These are phyloP conservation scores for Tridacna crocea DNA, from an alignment of 2,888 invertebrate species.

Conservation along the genomic window DNA sequence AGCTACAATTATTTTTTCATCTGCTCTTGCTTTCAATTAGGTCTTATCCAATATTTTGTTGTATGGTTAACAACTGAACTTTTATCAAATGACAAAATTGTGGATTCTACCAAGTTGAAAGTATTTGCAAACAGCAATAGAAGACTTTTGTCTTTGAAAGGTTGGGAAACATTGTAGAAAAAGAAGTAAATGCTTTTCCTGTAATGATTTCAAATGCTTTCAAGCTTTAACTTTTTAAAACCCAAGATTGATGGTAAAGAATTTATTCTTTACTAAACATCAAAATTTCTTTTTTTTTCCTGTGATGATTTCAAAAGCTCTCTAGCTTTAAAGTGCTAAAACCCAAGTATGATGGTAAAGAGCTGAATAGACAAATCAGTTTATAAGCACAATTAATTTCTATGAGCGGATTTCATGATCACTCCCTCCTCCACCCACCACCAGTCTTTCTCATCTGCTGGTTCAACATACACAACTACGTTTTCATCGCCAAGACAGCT, in stretches of 20 bases:
- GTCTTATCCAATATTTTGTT: too few relatives aligned
- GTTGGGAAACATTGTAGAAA: not conserved
- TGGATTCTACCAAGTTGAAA: not conserved
- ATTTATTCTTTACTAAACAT: too few relatives aligned
- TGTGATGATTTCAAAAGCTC: too few relatives aligned
- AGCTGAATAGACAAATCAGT: too few relatives aligned
- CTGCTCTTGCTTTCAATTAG: not conserved
- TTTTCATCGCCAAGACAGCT: conserved; percentile 22
- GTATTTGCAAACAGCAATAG: not conserved
- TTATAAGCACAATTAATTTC: too few relatives aligned
- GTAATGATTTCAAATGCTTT: too few relatives aligned
- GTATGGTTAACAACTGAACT: too few relatives aligned
- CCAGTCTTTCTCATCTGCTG: conserved; percentile 30
- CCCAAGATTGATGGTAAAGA: too few relatives aligned
- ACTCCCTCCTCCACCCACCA: conserved; percentile 51
- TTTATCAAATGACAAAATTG: not conserved
- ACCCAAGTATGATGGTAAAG: too few relatives aligned
- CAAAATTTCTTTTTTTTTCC: not conserved
- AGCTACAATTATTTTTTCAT: not conserved
- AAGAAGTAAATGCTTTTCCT: too few relatives aligned
- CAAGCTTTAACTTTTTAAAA: too few relatives aligned
- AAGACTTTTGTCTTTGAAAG: not conserved
- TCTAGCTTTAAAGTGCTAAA: too few relatives aligned
- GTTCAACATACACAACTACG: conserved; percentile 17
- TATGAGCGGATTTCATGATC: conserved; percentile 12